Evolutionary conservation across 1,140 invertebrate species (phyloP).

Genomic region (Atta cephalotes): DNA sequence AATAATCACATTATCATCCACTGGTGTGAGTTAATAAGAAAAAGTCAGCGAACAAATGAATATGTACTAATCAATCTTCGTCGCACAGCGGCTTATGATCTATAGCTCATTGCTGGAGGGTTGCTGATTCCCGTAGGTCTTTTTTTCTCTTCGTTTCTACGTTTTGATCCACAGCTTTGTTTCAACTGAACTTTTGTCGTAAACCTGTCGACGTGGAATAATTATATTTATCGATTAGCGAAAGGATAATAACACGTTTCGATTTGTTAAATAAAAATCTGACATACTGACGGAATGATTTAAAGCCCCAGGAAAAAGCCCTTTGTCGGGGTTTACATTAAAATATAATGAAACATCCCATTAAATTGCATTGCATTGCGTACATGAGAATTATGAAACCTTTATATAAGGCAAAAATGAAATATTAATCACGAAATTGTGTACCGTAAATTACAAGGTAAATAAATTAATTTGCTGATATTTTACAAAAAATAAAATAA

Average conservation of each 20-base stretch:
- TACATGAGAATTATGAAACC: conserved; percentile 4
- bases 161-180: conserved; percentile 38
- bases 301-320: not conserved
- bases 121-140: conserved; percentile 19
- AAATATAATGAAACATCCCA: not conserved
- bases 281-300: not conserved
- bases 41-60: conserved; percentile 56
- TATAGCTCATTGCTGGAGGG: conserved; percentile 36
- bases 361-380: conserved; percentile 10
- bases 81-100: conserved; percentile 34
- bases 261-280: conserved; percentile 34
- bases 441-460: not conserved
- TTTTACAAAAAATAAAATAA: conserved; percentile 13
- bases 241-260: conserved; percentile 5
- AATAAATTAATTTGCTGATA: conserved; percentile 4
- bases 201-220: conserved; percentile 46
- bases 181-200: conserved; percentile 6
- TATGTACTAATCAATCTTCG: conserved; percentile 59
- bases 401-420: not conserved
- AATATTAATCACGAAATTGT: conserved; percentile 43
- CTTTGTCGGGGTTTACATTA: not conserved
- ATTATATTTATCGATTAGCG: conserved; percentile 53
- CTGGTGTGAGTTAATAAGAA: conserved; percentile 40
- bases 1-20: conserved; percentile 48
- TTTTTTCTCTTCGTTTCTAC: not conserved